Evolutionary conservation across 2,113 vertebrate genomes (phyloP), one percentile per base, ranked within the genome.

Genomic region (Plotosus lineatus): DNA sequence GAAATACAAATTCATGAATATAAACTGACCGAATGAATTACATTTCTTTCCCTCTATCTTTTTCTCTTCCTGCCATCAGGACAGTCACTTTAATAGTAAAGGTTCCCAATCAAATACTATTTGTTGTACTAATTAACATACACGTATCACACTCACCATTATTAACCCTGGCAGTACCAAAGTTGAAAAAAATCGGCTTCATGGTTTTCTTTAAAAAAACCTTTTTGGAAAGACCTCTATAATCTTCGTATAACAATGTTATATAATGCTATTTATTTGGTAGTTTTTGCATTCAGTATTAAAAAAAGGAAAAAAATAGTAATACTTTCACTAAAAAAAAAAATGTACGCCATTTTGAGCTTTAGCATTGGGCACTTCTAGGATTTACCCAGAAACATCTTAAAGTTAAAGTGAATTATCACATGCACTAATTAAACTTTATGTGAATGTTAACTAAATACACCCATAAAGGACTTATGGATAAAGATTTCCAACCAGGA

Each of bases 361-460:
- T n/a, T n/a, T n/a, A n/a, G n/a, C n/a, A n/a, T n/a, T n/a, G n/a
- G n/a, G n/a, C n/a, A n/a, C n/a, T n/a, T n/a, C n/a, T n/a, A n/a
- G n/a, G n/a, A n/a, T n/a, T n/a, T n/a, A n/a, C n/a, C 42, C n/a
- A 71, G 28, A 66, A 66, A 23, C 23, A 40, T 23, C 21, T 66
- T 66, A 71, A 71, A n/a, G n/a, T n/a, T 26, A 31, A 28, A 71
- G 68, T 19, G 48, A 26, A 26, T 21, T 21, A 10, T 48, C 26
- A 1, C 14, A 3, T 48, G 42, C 10, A 31, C 46, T 46, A 71
- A 19, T 33, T 71, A 44, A 71, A 8, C 17, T 19, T 71, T 71
- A 50, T 48, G 68, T 17, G 31, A 48, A 48, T 31, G 44, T 28
- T 71, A 71, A 33, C 17, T 31, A 73, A 73, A 73, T 48, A 73